These are phyloP conservation scores for Agriotes lineatus DNA, from an alignment of 2,888 invertebrate species.

Conservation along the genomic window DNA sequence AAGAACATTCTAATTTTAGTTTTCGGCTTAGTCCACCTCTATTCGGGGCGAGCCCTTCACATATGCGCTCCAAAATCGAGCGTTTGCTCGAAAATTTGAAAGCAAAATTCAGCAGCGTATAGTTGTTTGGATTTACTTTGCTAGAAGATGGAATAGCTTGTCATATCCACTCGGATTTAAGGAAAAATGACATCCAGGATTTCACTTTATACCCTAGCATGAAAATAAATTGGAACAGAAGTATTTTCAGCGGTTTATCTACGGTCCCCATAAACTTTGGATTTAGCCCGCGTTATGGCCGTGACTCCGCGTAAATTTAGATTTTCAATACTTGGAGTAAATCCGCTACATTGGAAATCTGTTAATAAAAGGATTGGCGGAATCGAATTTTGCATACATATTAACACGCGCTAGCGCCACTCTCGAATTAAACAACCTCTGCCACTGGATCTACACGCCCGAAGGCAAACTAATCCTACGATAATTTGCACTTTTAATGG, in stretches of 20 bases:
- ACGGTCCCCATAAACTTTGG: slow-evolving; percentile 36
- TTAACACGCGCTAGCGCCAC: slow-evolving; percentile 27
- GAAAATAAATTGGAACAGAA: slow-evolving; percentile 47
- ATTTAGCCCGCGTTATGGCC: slow-evolving; percentile 22
- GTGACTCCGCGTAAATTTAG: slow-evolving; percentile 30
- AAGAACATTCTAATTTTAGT: not conserved
- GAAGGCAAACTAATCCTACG: slow-evolving; percentile 31
- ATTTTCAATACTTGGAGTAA: slow-evolving; percentile 32
- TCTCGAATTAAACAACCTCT: slow-evolving; percentile 24
- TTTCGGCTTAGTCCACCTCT: not conserved
- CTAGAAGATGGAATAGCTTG: slow-evolving; percentile 48
- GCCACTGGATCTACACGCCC: slow-evolving; percentile 19
- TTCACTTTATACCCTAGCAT: slow-evolving; percentile 43
- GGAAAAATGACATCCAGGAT: slow-evolving; percentile 48
- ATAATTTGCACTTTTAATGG: slow-evolving; percentile 35
- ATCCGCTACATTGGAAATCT: slow-evolving; percentile 32
- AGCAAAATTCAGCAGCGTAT: slow-evolving; percentile 21
- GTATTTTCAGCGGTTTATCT: slow-evolving; percentile 39
- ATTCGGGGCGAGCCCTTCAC: not conserved
- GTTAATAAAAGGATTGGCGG: slow-evolving; percentile 35
- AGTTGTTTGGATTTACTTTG: slow-evolving; percentile 23
- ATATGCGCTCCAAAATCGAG: not conserved
- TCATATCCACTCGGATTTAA: slow-evolving; percentile 50
- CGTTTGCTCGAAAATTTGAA: slow-evolving; percentile 12
- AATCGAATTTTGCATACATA: slow-evolving; percentile 40